These are phyloP conservation scores for Virgularia gustaviana DNA, from an alignment of 92 coral and sea anemone species.

Conservation along the genomic window DNA sequence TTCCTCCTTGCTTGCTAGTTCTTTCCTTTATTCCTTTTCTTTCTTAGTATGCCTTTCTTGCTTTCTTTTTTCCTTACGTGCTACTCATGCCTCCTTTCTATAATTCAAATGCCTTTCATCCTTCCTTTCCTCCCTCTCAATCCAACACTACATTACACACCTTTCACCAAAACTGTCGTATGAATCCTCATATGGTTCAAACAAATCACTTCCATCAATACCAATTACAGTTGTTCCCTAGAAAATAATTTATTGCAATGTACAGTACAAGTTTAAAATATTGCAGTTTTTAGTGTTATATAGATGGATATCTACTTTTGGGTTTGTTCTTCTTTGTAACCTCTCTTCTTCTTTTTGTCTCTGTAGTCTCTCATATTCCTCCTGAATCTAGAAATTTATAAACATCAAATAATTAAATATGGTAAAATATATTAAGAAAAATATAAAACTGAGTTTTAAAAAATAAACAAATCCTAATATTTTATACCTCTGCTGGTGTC, in stretches of 20 bases:
- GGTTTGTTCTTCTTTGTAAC: slow-evolving; percentile 84
- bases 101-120: not conserved
- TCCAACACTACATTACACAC: slow-evolving; percentile 24
- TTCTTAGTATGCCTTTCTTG: not conserved
- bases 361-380: slow-evolving; percentile 92
- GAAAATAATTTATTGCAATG: no score
- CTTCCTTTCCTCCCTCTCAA: not conserved
- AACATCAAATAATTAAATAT: not conserved
- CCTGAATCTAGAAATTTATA: slow-evolving; percentile 83
- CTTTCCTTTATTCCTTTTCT: not conserved
- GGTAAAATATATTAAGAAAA: not conserved
- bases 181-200: slow-evolving; percentile 67
- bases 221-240: slow-evolving; percentile 89
- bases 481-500: slow-evolving; percentile 89
- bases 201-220: slow-evolving; percentile 83
- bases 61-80: not conserved
- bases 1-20: not conserved
- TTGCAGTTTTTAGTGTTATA: not conserved
- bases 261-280: no score
- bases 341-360: slow-evolving; percentile 84
- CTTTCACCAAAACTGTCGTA: slow-evolving; percentile 53
- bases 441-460: not conserved
- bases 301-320: slow-evolving; percentile 52
- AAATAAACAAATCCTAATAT: not conserved
- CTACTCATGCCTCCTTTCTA: not conserved